Evolutionary conservation across 1,140 invertebrate genomes (phyloP), one percentile per base, ranked within the genome.

Genomic region (Lysiphlebus fabarum): DNA sequence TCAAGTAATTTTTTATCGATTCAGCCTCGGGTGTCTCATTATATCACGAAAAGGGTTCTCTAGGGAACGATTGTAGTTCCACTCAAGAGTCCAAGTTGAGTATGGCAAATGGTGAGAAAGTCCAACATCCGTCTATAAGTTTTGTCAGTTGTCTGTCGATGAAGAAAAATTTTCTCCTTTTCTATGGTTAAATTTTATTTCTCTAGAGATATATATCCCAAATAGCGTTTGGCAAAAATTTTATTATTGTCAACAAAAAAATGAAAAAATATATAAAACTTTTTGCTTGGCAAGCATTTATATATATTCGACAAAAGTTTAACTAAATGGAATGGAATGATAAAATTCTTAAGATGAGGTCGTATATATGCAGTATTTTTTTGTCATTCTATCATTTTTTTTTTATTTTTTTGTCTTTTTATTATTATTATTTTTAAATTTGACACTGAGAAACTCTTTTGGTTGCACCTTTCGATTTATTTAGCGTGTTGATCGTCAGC

Each of bases 291-390:
- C 40, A 11, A 41, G 11, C 40, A 41, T 45, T 11, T n/a, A 45
- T 45, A 9, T 45, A 6, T 45, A n/a, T 45, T 11, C 7, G 17
- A 26, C 17, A 26, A 26, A 26, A 26, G 17, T 26, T 26, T 26
- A 26, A 26, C 50, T 58, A 63, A 63, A 55, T 61, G 58, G 53
- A 43, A 61, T 49, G 58, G 62, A 63, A 63, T 63, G 58, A 48
- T 53, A 50, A 55, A 58, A 63, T 61, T 60, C 43, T 51, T 40
- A 37, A 36, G n/a, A 36, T 12, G 41, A 17, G 9, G 17, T 38
- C 41, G 37, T 57, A 45, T 34, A 51, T 33, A 37, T 44, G 44
- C 17, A 26, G 17, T 26, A 26, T 26, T 26, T 26, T 26, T 26
- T 51, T n/a, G 49, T 51, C 49, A 51, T 36, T 36, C 47, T 41